Evolutionary conservation across 2,113 vertebrate species (phyloP).

Genomic region (Sterna hirundo): DNA sequence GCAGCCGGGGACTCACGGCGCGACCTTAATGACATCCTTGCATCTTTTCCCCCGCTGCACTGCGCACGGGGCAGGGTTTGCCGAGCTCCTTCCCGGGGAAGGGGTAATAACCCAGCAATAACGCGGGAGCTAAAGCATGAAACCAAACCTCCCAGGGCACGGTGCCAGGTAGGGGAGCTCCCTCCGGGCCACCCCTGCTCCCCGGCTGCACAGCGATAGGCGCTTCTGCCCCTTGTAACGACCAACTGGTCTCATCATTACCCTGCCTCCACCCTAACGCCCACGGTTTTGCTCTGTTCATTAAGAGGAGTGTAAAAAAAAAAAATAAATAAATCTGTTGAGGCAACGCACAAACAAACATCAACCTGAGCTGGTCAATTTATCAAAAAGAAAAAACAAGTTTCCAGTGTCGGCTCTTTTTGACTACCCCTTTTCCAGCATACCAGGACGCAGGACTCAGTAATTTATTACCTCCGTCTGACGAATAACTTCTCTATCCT

Average conservation of each 20-base stretch:
- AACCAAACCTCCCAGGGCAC: not conserved
- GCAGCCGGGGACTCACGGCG: not conserved
- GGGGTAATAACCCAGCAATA: not conserved
- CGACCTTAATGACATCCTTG: constrained; percentile 18
- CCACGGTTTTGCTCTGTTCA: not conserved
- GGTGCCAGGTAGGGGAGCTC: not conserved
- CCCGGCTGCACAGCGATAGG: accelerated
- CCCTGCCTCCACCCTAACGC: accelerated
- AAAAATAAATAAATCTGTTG: not conserved
- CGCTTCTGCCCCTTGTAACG: not conserved
- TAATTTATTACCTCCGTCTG: constrained; percentile 1
- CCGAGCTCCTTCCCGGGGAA: not conserved
- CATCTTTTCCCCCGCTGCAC: not conserved
- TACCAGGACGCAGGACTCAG: not conserved
- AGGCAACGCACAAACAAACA: not conserved
- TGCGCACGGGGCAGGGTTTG: accelerated
- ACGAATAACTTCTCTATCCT: constrained; percentile 21
- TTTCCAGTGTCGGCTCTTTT: not conserved
- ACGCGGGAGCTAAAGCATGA: not conserved
- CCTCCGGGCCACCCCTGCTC: not conserved
- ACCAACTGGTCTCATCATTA: accelerated
- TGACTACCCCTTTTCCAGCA: not conserved
- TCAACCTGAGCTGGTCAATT: not conserved
- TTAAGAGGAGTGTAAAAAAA: not conserved
- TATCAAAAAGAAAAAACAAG: not conserved